phyloP scores from a whole-genome alignment of 2,888 invertebrate species.

The Allophyes oxyacanthae region DNA sequence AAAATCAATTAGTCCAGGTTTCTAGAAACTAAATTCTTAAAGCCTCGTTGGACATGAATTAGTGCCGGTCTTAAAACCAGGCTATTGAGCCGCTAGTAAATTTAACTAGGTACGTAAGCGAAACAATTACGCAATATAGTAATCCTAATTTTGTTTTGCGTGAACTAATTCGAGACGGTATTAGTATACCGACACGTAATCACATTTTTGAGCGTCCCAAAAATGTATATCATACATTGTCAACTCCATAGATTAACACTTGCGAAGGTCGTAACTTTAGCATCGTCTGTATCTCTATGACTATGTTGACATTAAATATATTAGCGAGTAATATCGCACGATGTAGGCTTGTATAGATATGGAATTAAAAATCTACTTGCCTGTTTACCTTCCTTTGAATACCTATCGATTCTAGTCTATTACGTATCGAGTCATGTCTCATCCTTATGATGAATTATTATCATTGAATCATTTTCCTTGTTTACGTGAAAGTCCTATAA shows the following conservation, averaged over 20 bases:
- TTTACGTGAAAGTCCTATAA: no score
- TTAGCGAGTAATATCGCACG: constrained; percentile 1
- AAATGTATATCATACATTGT: constrained; percentile 14
- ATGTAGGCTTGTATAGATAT: neutral
- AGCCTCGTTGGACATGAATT: constrained; percentile 20
- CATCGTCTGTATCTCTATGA: neutral
- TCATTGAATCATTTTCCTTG: no score
- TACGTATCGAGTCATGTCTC: no score
- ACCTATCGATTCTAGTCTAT: no score
- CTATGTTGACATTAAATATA: constrained; percentile 6
- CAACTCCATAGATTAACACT: constrained; percentile 27
- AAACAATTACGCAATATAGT: constrained; percentile 23
- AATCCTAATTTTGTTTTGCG: constrained; percentile 15
- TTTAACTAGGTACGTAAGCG: constrained; percentile 6
- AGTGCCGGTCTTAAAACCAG: constrained; percentile 12
- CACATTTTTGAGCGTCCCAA: constrained; percentile 8
- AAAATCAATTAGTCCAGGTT: constrained; percentile 22
- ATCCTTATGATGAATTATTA: no score
- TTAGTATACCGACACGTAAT: constrained; percentile 1
- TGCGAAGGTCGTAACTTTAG: constrained; percentile 17
- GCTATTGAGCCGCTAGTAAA: constrained; percentile 14
- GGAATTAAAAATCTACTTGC: neutral
- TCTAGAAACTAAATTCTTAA: constrained; percentile 14
- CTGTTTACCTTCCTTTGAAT: no score
- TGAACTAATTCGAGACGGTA: constrained; percentile 12